Evolutionary conservation across 35 echinoderm and acorn worm genomes (phyloP).

Genomic region (Ophioderma brevispina): DNA sequence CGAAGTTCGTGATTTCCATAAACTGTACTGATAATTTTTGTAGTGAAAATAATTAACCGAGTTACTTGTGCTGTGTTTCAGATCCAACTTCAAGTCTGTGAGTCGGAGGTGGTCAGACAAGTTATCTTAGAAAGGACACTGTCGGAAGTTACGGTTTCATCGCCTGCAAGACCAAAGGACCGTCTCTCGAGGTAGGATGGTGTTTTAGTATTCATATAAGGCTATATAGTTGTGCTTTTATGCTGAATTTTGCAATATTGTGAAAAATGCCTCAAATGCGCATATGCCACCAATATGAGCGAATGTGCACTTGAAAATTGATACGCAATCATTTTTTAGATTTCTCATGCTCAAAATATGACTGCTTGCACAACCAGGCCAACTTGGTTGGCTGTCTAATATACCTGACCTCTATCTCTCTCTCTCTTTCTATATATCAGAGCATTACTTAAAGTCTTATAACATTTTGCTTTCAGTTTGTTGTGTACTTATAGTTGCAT

Average conservation of each 20-base stretch:
- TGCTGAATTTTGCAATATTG: background rate
- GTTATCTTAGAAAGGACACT: constrained; percentile 90
- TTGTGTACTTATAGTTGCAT: too few species aligned
- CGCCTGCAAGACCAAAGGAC: constrained; percentile 68
- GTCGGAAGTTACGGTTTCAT: constrained; percentile 97
- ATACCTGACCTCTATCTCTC: too few species aligned
- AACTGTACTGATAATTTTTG: too few species aligned
- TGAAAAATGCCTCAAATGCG: background rate
- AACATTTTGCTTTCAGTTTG: too few species aligned
- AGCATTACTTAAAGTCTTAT: too few species aligned
- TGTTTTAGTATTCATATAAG: background rate
- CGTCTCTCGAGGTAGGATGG: constrained; percentile 67
- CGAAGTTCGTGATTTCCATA: too few species aligned
- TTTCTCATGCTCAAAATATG: background rate
- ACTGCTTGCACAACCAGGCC: background rate
- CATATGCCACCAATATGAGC: too few species aligned
- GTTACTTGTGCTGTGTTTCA: constrained; percentile 13
- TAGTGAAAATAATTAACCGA: too few species aligned
- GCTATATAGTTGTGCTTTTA: background rate
- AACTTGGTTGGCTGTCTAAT: background rate
- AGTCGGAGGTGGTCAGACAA: constrained; percentile 98
- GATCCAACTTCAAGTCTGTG: constrained; percentile 77
- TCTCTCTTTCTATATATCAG: too few species aligned
- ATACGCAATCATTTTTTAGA: too few species aligned
- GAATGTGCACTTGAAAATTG: too few species aligned